These are phyloP conservation scores for Microctonus hyperodae DNA, from an alignment of 2,888 invertebrate genomes.

Conservation along the genomic window DNA sequence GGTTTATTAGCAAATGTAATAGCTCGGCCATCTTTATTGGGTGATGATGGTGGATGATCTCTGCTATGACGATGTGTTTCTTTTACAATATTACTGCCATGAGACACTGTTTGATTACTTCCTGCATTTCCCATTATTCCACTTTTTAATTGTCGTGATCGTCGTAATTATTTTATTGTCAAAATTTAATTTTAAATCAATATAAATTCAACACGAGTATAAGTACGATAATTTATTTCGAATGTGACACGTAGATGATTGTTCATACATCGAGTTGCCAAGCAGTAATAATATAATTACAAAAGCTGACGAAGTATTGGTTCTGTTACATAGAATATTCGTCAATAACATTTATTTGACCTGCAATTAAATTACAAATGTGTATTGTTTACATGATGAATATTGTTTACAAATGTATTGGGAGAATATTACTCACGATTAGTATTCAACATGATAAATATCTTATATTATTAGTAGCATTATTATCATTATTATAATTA, in stretches of 20 bases:
- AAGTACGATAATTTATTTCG: neutral
- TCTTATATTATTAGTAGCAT: no score
- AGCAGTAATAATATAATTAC: neutral
- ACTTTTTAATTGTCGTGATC: no score
- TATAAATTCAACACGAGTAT: neutral
- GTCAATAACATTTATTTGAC: neutral
- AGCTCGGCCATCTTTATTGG: slow-evolving; percentile 74
- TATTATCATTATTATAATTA: no score
- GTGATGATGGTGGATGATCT: slow-evolving; percentile 66
- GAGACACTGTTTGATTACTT: slow-evolving; percentile 68
- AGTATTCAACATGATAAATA: neutral
- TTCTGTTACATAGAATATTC: neutral
- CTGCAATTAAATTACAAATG: neutral
- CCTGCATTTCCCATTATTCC: slow-evolving; percentile 81
- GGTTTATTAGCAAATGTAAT: slow-evolving; percentile 86
- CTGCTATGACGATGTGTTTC: slow-evolving; percentile 72
- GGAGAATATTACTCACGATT: neutral
- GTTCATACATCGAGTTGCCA: neutral
- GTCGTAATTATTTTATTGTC: no score
- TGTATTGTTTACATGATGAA: slow-evolving; percentile 25
- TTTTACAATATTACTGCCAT: slow-evolving; percentile 59
- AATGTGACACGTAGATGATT: no score
- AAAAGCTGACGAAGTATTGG: neutral
- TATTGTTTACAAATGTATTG: slow-evolving; percentile 19
- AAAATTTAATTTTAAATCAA: no score